Percentiles rank a stretch among this genome's conserved stretches.
These are phyloP conservation scores for Eudemis profundana DNA, from an alignment of 2,888 invertebrate genomes.

Conservation along the genomic window DNA sequence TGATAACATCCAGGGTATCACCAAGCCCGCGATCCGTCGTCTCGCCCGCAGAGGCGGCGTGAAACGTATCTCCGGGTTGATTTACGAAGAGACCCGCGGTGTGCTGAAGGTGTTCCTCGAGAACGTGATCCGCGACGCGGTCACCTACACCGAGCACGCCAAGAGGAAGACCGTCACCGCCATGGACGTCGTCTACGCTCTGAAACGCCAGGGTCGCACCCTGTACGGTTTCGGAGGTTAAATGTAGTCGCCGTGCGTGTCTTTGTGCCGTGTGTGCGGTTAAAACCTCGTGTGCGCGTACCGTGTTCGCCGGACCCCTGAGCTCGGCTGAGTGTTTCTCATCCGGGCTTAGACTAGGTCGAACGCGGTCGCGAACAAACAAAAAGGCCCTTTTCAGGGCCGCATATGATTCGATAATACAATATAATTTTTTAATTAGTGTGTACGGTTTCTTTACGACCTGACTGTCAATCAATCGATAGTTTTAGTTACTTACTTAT, in stretches of 20 bases:
- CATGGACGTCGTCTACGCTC: constrained; percentile 94
- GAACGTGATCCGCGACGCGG: constrained; percentile 93
- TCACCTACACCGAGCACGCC: constrained; percentile 94
- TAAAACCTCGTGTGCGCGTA: background rate
- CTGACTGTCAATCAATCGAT: too few relatives aligned
- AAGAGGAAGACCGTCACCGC: constrained; percentile 95
- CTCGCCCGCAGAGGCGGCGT: constrained; percentile 90
- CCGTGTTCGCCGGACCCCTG: background rate
- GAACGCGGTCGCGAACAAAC: too few relatives aligned
- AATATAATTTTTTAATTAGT: too few relatives aligned
- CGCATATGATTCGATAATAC: too few relatives aligned
- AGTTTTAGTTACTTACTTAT: too few relatives aligned
- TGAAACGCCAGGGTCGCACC: constrained; percentile 76
- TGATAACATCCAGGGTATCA: constrained; percentile 93
- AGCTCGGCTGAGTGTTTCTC: too few relatives aligned
- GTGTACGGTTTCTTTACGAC: too few relatives aligned
- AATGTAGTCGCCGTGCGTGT: background rate
- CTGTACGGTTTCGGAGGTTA: constrained; percentile 6
- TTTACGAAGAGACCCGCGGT: constrained; percentile 93
- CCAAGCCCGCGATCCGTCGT: constrained; percentile 91
- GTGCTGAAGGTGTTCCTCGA: constrained; percentile 93
- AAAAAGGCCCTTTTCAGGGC: too few relatives aligned
- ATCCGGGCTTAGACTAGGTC: too few relatives aligned
- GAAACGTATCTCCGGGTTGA: constrained; percentile 90
- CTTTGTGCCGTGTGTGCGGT: background rate